These are phyloP conservation scores for Drosophila pruinosa DNA, from an alignment of 1,140 invertebrate genomes.

Conservation along the genomic window DNA sequence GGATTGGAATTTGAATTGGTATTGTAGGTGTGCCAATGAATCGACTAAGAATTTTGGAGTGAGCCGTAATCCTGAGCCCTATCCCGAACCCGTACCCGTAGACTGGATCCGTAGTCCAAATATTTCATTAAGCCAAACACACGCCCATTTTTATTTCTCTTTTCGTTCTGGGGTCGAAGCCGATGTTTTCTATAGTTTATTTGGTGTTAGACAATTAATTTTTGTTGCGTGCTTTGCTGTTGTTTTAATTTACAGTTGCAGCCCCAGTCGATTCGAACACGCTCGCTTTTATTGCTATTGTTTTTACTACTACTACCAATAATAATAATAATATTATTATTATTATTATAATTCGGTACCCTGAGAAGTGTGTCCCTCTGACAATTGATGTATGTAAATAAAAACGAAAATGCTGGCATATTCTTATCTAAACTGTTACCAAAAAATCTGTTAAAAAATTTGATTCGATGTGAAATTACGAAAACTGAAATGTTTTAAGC, in stretches of 20 bases:
- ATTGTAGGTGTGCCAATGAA: conserved; percentile 62
- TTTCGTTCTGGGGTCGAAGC: conserved; percentile 14
- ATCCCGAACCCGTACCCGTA: conserved; percentile 4
- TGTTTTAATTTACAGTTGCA: conserved; percentile 81
- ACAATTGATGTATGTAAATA: background rate
- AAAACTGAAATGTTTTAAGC: conserved; percentile 30
- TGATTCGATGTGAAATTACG: conserved; percentile 56
- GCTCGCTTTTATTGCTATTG: conserved; percentile 39
- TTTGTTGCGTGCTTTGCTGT: conserved; percentile 78
- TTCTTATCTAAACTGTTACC: conserved; percentile 1
- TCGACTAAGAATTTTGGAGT: conserved; percentile 26
- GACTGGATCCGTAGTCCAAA: background rate
- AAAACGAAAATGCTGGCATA: conserved; percentile 23
- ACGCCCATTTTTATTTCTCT: conserved; percentile 57
- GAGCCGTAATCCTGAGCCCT: conserved; percentile 5
- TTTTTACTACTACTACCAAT: conserved; percentile 38
- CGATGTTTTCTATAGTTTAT: conserved; percentile 63
- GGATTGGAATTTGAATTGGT: background rate
- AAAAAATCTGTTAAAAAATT: conserved; percentile 17
- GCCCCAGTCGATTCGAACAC: conserved; percentile 36
- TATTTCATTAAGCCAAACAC: conserved; percentile 42
- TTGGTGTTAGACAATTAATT: conserved; percentile 83
- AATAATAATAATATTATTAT: conserved; percentile 56
- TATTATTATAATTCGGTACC: conserved; percentile 35
- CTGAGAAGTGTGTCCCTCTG: conserved; percentile 5